A percentile compares a stretch with the other conserved stretches of the same genome.
phyloP scores from a whole-genome alignment of 2,113 vertebrate species.

The Dipodomys spectabilis region DNA sequence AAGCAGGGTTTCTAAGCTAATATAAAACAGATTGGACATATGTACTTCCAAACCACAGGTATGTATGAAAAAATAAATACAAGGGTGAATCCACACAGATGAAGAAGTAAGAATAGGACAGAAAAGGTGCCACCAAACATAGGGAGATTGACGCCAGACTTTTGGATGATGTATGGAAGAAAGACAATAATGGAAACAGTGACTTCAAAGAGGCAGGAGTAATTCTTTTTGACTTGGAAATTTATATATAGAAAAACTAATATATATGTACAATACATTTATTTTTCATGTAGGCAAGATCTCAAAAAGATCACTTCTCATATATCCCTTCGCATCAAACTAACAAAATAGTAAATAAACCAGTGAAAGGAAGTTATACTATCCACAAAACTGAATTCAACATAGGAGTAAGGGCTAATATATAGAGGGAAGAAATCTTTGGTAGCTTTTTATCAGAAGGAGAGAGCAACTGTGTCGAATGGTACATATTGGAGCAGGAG shows the following conservation, averaged over 20 bases:
- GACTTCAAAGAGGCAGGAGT: background rate
- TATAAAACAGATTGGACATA: background rate
- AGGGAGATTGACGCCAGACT: background rate
- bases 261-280: background rate
- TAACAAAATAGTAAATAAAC: background rate
- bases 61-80: background rate
- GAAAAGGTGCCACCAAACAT: background rate
- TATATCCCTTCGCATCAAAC: background rate
- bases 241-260: background rate
- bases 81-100: too few species aligned
- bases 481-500: background rate
- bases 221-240: background rate
- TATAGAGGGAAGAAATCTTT: background rate
- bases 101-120: background rate
- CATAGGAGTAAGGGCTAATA: background rate
- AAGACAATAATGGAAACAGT: background rate
- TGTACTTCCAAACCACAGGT: background rate
- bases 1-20: background rate
- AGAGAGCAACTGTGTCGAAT: background rate
- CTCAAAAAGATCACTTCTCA: background rate
- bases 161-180: background rate
- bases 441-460: background rate
- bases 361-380: background rate
- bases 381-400: background rate
- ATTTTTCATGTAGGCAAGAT: constrained; percentile 15